Evolutionary conservation across 2,113 vertebrate species (phyloP).

Genomic region (Mormoops blainvillei): DNA sequence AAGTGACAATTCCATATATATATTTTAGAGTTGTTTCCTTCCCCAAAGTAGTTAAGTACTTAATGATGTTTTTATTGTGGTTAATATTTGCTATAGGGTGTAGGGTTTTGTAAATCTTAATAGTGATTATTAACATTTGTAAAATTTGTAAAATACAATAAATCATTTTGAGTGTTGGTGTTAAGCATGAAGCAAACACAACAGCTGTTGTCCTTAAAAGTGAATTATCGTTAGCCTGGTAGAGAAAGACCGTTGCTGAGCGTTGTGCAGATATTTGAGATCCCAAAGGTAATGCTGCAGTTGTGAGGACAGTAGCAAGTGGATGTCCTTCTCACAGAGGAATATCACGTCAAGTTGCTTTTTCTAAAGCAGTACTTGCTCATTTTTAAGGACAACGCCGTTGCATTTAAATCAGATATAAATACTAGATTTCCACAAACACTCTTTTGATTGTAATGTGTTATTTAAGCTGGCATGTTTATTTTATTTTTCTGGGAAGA

Average conservation of each 20-base stretch:
- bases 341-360: neutral
- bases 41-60: neutral
- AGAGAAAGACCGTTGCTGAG: neutral
- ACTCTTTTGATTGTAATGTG: slow-evolving; percentile 36
- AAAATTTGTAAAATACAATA: slow-evolving; percentile 48
- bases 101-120: slow-evolving; percentile 54
- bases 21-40: neutral
- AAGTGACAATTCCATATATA: neutral
- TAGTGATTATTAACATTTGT: slow-evolving; percentile 43
- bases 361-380: neutral
- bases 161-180: slow-evolving; percentile 1
- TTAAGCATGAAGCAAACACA: slow-evolving; percentile 47
- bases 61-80: neutral
- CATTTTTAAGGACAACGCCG: slow-evolving; percentile 24
- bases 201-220: slow-evolving; percentile 31
- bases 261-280: neutral
- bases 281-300: neutral
- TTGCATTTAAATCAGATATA: slow-evolving; percentile 56
- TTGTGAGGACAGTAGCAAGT: neutral
- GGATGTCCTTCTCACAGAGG: neutral
- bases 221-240: neutral
- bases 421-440: slow-evolving; percentile 19
- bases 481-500: slow-evolving; percentile 59
- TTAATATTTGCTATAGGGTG: neutral
- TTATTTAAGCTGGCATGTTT: slow-evolving; percentile 72